Base-by-base conservation (phyloP, 2,888 invertebrate genomes). In the Cosmia trapezina region DNA sequence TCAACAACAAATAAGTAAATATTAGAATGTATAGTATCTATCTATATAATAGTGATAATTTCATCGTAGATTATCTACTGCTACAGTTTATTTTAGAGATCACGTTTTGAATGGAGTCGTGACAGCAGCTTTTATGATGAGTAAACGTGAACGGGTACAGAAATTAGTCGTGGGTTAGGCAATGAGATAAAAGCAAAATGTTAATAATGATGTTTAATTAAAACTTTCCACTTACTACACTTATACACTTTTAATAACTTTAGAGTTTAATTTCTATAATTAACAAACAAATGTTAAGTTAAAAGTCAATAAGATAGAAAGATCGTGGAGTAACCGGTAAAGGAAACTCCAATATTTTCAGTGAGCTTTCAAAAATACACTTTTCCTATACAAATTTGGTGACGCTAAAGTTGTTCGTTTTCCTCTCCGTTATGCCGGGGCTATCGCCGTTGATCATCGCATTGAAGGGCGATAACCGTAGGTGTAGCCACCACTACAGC, bases 91-190 rank as follows among this genome's bases (percentile, higher is more conserved):
- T 63, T 59, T 41, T 6, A n/a, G 45, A 70, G 41, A 81, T 65
- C 78, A 78, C 78, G 81, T 76, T 81, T 81, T 70, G 19, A 14
- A 76, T 53, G n/a, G 14, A 47, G 56, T 78, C 81, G 76, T 78
- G 81, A 69, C 57, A 54, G 33, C 3, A 0, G 7, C 12, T 17
- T 59, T 61, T 28, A n/a, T 14, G 56, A 57, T 49, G 76, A 8
- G 22, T 4, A 11, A 53, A 73, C 41, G 22, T 4, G 14, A 53
- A 73, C 41, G 22, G 28, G 0, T n/a, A 11, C 19, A 57, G 43
- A 65, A 47, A 45, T 61, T 59, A 37, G 22, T 65, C 51, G 14
- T 53, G 51, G 65, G 22, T 17, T 49, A 14, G n/a, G 11, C 12
- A 53, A 57, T 45, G 9, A 19, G 2, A 57, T 4, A 12, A n/a